Evolutionary conservation across 1,140 invertebrate genomes (phyloP).

Genomic region (Metaphire vulgaris): DNA sequence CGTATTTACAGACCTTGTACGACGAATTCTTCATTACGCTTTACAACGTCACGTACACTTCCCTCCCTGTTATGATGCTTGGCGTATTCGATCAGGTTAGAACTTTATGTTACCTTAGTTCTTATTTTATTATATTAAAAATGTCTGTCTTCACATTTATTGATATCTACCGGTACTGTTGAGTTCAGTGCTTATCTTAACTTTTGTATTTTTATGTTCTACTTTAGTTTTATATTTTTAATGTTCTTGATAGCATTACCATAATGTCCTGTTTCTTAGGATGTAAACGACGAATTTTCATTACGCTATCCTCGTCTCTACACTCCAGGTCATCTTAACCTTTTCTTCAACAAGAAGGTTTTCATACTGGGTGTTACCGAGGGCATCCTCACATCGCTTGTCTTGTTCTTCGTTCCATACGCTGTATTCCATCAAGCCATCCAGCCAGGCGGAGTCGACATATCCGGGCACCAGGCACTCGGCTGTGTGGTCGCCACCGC

Average conservation of each 20-base stretch:
- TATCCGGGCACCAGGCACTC: constrained; percentile 87
- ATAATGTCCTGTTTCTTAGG: constrained; percentile 40
- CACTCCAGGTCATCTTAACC: constrained; percentile 82
- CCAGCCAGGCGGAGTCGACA: constrained; percentile 72
- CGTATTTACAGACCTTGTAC: constrained; percentile 87
- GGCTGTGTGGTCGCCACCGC: constrained; percentile 92
- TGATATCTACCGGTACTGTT: too few species aligned
- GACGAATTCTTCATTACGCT: constrained; percentile 97
- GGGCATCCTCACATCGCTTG: constrained; percentile 89
- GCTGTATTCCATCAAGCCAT: constrained; percentile 85
- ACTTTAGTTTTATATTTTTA: too few species aligned
- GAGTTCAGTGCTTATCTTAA: too few species aligned
- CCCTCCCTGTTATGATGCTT: constrained; percentile 84
- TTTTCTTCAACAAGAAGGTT: constrained; percentile 82
- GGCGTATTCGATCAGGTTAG: constrained; percentile 91
- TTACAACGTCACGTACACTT: constrained; percentile 97
- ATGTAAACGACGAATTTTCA: constrained; percentile 48
- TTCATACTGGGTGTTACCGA: constrained; percentile 70
- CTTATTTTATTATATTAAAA: too few species aligned
- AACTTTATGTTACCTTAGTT: too few species aligned
- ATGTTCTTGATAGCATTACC: too few species aligned
- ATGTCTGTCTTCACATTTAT: too few species aligned
- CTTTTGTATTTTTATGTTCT: too few species aligned
- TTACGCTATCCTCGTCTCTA: constrained; percentile 85
- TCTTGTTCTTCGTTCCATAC: constrained; percentile 94